These are phyloP conservation scores for Drosophila helvetica DNA, from an alignment of 2,888 invertebrate genomes.

Conservation along the genomic window DNA sequence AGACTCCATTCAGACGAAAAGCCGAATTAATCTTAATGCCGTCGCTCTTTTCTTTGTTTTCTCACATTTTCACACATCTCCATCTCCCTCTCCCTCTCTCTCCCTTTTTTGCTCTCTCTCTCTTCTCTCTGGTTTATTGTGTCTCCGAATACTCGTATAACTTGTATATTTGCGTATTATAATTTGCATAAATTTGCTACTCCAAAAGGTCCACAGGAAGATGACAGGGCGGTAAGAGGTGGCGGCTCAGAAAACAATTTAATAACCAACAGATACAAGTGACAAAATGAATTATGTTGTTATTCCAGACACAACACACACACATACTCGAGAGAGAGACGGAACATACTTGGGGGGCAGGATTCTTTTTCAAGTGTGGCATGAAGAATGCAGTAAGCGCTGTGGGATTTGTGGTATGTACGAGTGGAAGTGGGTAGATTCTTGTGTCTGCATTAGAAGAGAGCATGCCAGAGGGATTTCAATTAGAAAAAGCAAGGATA, in stretches of 20 bases:
- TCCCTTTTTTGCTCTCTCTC: not conserved
- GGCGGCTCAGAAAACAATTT: conserved; percentile 67
- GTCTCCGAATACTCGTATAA: conserved; percentile 57
- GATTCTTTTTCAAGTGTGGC: not conserved
- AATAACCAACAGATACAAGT: conserved; percentile 75
- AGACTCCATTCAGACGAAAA: conserved; percentile 10
- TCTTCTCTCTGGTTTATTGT: conserved; percentile 66
- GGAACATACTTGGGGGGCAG: not conserved
- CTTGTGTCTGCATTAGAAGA: not conserved
- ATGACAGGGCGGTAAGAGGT: conserved; percentile 50
- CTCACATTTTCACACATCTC: conserved; percentile 53
- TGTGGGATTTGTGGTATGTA: not conserved
- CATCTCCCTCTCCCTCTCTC: not conserved
- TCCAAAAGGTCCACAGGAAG: conserved; percentile 35
- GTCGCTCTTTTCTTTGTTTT: conserved; percentile 15
- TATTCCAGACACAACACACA: conserved; percentile 42
- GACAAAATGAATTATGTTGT: conserved; percentile 79
- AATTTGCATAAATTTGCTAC: conserved; percentile 75
- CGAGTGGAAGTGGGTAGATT: not conserved
- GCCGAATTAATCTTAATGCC: conserved; percentile 57
- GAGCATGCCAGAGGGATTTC: not conserved
- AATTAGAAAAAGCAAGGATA: not conserved
- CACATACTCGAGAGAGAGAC: not conserved
- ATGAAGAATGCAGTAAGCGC: not conserved
- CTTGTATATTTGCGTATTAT: conserved; percentile 76